phyloP scores from a whole-genome alignment of 2,888 invertebrate species.

The Coelopa pilipes region DNA sequence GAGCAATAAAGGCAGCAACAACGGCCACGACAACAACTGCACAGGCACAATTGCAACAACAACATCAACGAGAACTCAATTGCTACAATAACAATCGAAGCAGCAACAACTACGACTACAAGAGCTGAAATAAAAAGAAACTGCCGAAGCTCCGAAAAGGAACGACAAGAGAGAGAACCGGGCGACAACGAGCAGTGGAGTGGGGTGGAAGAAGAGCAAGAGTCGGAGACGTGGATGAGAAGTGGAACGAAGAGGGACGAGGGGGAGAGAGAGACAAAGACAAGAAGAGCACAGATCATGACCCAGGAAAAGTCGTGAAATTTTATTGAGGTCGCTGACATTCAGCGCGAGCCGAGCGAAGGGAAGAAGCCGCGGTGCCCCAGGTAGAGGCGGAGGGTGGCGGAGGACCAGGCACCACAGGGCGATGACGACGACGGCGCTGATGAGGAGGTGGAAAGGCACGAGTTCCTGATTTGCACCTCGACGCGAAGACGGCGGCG shows the following conservation, averaged over 20 bases:
- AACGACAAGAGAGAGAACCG: neutral
- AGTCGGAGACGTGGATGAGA: too few relatives aligned
- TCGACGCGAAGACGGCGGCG: too few relatives aligned
- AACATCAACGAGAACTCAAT: too few relatives aligned
- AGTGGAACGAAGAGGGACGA: too few relatives aligned
- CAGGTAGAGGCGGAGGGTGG: neutral
- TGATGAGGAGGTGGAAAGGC: too few relatives aligned
- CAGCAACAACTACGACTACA: too few relatives aligned
- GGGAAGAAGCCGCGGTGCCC: neutral
- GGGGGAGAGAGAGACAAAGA: neutral
- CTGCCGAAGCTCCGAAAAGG: neutral
- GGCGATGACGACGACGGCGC: neutral
- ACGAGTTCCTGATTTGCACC: too few relatives aligned
- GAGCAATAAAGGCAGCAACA: neutral
- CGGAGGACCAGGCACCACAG: neutral
- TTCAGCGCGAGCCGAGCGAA: neutral
- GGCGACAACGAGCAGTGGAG: neutral
- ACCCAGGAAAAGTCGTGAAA: constrained; percentile 65
- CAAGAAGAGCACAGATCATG: constrained; percentile 58
- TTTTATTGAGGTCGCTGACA: constrained; percentile 46
- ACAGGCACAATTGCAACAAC: too few relatives aligned
- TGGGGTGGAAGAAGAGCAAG: too few relatives aligned
- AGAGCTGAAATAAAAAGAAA: too few relatives aligned
- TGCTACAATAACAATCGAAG: too few relatives aligned
- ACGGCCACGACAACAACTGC: too few relatives aligned